Evolutionary conservation across 2,888 invertebrate genomes (phyloP), one percentile per base, ranked within the genome.

Genomic region (Zootermopsis nevadensis): DNA sequence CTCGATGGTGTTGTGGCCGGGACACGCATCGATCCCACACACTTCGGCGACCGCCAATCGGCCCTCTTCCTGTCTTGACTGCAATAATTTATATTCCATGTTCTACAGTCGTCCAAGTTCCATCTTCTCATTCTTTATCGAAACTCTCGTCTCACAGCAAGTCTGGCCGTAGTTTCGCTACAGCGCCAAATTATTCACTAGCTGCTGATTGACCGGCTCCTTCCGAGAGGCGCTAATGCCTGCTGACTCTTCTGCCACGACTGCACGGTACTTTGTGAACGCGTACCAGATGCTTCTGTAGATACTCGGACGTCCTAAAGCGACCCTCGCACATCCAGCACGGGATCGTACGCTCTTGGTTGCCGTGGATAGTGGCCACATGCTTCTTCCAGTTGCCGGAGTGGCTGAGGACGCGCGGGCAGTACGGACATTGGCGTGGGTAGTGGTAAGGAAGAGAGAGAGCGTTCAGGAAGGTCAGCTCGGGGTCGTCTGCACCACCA

Each of bases 331-430:
- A 88, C 84, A 87, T 87, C 72, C 86, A 85, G 85, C 88, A 88
- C 84, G 87, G 87, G 85, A 87, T 86, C 79, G 86, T 86, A 86
- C 87, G 86, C 77, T 87, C 87, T 80, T 87, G 85, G 48, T 87
- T 87, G 85, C 87, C 87, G 85, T 88, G 88, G 87, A 88, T 88
- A 42, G 88, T 88, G 80, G 87, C 85, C 80, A 88, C 88, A 84
- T 88, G 88, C 82, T 88, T 88, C 86, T 88, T 86, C 87, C 88
- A 87, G 85, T 88, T 88, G 77, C 88, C 88, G 83, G 87, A 87
- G 85, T 88, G 88, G 82, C 87, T 87, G 83, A 88, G 86, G 72
- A 87, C 83, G 82, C 87, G 86, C 48, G 87, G 86, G 83, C 88
- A 88, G 86, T 87, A 87, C 42, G 88, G 88, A 84, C 88, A 88